phyloP scores from a whole-genome alignment of 2,113 vertebrate species.

The Varanus komodoensis region DNA sequence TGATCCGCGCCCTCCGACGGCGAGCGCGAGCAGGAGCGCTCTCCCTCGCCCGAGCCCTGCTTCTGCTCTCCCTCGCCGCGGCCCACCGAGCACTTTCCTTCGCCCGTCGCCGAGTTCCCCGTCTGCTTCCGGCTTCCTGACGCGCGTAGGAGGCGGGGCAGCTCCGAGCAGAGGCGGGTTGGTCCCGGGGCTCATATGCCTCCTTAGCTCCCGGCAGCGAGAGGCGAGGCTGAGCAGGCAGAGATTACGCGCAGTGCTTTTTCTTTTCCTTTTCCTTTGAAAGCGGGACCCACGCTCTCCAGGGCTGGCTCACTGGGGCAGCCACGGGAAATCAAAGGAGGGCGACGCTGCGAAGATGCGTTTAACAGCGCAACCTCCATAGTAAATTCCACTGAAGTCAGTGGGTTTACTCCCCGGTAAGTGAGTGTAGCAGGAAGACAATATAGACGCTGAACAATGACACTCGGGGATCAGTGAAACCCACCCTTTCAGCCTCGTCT shows the following conservation, averaged over 20 bases:
- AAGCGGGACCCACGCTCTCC: no score
- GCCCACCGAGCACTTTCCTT: neutral
- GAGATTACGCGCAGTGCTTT: accelerated
- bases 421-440: no score
- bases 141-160: slow-evolving; percentile 6
- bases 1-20: neutral
- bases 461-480: no score
- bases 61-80: neutral
- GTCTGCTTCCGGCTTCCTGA: slow-evolving; percentile 28
- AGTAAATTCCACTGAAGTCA: no score
- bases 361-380: neutral
- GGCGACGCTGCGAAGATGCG: neutral
- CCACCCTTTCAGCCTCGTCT: no score
- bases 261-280: no score
- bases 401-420: no score
- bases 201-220: neutral
- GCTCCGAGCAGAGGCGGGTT: neutral
- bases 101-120: neutral
- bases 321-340: neutral
- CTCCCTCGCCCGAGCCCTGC: neutral
- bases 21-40: neutral
- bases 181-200: neutral
- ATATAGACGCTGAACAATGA: no score
- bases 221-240: neutral
- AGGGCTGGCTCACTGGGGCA: neutral